Base-by-base conservation (phyloP, 2,888 invertebrate genomes). In the Phaedon cochleariae region DNA sequence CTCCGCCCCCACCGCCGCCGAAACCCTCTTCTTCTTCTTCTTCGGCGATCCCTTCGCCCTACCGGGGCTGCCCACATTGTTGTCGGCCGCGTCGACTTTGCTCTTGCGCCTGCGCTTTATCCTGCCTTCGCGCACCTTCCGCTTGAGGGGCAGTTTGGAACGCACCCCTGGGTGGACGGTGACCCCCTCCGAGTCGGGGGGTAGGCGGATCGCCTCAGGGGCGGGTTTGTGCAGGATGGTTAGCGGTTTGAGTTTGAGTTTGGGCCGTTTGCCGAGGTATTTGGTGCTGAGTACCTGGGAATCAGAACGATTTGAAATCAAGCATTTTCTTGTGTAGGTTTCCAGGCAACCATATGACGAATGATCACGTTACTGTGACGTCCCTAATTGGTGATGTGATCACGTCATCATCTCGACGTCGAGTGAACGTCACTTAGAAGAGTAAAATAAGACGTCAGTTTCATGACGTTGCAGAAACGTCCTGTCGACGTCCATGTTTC, bases 201-300 rank as follows among this genome's bases (percentile, higher is more conserved):
- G 93, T 73, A 94, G 85, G 22, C 94, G 89, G 70, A 94, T 94
- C 70, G 94, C 94, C 85, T 95, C 95, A 66, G 94, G 94, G 64
- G 94, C 92, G 74, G 94, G 93, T 81, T 93, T 94, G 87, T 95
- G 95, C 79, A 95, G 93, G 82, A 95, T 94, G 76, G 95, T 95
- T 74, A 95, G 90, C 18, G 93, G 92, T 84, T 94, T 94, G 77
- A 93, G 87, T 84, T 95, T 94, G 82, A 90, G 88, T 84, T 92
- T 91, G 70, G 90, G 89, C 71, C 90, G 88, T 77, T 94, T 95
- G 78, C 94, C 92, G 78, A 94, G 87, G 78, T 93, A 87, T 77
- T 91, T 90, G 75, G 92, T 92, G 86, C 93, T 93, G 79, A 91
- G 87, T 78, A 93, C 88, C 94, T 94, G 85, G 26, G 68, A 69